A percentile compares a stretch with the other conserved stretches of the same genome.
These are phyloP conservation scores for Merodon equestris DNA, from an alignment of 2,888 invertebrate species.

Conservation along the genomic window DNA sequence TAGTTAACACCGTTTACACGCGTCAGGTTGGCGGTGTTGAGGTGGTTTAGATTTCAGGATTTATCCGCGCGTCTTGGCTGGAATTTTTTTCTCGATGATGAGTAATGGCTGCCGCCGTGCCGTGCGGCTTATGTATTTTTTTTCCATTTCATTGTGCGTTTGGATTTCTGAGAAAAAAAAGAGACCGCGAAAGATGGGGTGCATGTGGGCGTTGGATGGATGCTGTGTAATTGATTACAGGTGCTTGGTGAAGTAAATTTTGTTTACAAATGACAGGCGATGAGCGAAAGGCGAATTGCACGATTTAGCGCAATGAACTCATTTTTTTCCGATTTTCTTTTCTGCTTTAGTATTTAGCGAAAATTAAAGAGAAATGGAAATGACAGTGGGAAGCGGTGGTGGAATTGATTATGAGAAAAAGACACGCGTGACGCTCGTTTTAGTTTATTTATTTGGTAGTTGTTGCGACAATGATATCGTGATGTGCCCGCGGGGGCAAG, in stretches of 20 bases:
- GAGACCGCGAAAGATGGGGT: no score
- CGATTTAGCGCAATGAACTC: neutral
- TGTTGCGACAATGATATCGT: no score
- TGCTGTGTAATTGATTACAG: slow-evolving; percentile 8
- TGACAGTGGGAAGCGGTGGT: no score
- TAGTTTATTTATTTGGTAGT: no score
- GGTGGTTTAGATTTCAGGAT: slow-evolving; percentile 26
- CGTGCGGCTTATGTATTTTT: neutral
- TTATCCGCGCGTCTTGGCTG: slow-evolving; percentile 3
- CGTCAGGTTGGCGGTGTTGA: no score
- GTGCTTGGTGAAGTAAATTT: slow-evolving; percentile 18
- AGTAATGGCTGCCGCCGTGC: slow-evolving; percentile 62
- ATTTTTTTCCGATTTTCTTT: slow-evolving; percentile 2
- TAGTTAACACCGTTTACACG: neutral
- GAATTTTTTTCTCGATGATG: slow-evolving; percentile 53
- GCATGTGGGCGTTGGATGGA: neutral
- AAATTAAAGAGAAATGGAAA: no score
- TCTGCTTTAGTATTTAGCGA: no score
- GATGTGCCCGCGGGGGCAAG: no score
- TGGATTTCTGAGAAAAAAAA: no score
- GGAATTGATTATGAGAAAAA: no score
- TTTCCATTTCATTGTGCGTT: no score
- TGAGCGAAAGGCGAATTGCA: neutral
- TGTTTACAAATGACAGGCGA: slow-evolving; percentile 40
- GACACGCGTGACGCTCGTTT: no score